Percentiles rank a stretch among this genome's conserved stretches.
Conservation (phyloP, 1,140 invertebrate genomes). For the Heliconius melpomene region DNA sequence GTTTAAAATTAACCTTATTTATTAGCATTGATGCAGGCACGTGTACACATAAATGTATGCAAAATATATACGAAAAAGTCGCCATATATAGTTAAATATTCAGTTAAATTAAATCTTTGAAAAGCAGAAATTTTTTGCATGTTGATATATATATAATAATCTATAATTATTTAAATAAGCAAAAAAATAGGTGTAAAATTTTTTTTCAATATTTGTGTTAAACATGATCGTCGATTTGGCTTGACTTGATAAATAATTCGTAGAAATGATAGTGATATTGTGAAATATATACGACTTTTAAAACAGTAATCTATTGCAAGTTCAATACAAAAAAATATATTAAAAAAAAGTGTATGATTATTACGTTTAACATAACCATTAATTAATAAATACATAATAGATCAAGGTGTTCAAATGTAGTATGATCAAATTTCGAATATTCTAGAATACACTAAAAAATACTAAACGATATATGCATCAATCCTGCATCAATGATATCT, state of each 20-base stretch:
- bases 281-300: no score
- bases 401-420: no score
- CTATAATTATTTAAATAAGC: neutral
- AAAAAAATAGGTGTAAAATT: neutral
- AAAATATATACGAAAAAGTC: neutral
- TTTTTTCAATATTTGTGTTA: neutral
- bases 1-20: conserved; percentile 18
- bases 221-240: neutral
- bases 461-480: neutral
- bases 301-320: no score
- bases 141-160: no score
- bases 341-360: no score
- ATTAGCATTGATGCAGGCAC: neutral
- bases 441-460: neutral
- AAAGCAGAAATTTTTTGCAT: neutral
- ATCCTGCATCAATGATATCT: neutral
- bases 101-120: neutral
- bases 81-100: neutral
- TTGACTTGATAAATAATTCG: neutral
- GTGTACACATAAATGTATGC: neutral
- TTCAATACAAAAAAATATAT: no score
- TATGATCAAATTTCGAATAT: neutral
- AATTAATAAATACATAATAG: no score
- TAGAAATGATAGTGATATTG: neutral
- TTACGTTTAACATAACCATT: no score